Conservation (phyloP, 2,797 vertebrate genomes). For the Pangasius larnaudii region DNA sequence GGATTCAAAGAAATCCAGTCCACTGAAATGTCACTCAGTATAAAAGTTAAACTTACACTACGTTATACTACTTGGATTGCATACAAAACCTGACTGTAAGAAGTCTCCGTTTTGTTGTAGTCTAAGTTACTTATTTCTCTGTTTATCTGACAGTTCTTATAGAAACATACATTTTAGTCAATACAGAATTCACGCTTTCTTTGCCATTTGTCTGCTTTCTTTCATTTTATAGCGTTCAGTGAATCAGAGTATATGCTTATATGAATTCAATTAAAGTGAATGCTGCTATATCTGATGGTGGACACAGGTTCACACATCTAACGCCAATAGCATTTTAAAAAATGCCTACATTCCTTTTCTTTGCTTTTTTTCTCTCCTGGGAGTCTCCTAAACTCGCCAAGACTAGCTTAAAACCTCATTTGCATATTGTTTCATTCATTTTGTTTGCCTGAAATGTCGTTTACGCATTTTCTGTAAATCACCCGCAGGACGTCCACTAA, state of each 20-base stretch:
- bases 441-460: background rate
- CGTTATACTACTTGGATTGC: background rate
- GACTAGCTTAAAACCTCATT: background rate
- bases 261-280: background rate
- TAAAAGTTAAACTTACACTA: background rate
- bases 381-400: background rate
- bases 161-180: background rate
- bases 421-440: slow-evolving; percentile 1
- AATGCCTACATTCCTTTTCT: background rate
- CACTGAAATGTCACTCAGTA: background rate
- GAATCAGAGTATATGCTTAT: background rate
- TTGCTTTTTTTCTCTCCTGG: background rate
- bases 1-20: background rate
- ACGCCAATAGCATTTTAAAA: background rate
- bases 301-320: background rate
- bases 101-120: background rate
- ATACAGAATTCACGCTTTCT: background rate
- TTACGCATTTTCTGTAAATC: slow-evolving; percentile 18
- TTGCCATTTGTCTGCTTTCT: background rate
- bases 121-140: background rate
- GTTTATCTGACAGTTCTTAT: background rate
- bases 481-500: background rate
- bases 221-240: background rate
- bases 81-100: background rate
- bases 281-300: background rate